phyloP scores from a whole-genome alignment of 2,888 invertebrate genomes.

The Tiliacea aurago region DNA sequence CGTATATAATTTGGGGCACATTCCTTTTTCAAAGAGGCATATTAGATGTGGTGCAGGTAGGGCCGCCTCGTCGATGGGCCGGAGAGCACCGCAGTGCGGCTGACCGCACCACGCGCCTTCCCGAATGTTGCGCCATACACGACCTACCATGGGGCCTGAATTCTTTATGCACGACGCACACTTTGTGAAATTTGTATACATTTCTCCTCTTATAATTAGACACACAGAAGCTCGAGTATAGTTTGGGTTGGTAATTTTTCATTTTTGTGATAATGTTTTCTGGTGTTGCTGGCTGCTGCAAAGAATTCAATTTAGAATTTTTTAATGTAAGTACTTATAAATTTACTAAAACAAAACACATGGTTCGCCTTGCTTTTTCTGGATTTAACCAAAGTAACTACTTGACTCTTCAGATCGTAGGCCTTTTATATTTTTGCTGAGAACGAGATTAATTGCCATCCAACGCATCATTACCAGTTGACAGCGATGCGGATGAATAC shows the following conservation, averaged over 20 bases:
- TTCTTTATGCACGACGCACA: slow-evolving; percentile 60
- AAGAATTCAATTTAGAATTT: not conserved
- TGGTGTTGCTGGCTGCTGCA: not conserved
- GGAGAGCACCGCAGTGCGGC: slow-evolving; percentile 61
- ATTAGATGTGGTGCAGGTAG: slow-evolving; percentile 67
- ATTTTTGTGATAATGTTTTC: slow-evolving; percentile 15
- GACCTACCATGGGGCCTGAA: slow-evolving; percentile 55
- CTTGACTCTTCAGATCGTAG: not conserved
- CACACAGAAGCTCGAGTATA: slow-evolving; percentile 6
- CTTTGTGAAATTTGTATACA: slow-evolving; percentile 55
- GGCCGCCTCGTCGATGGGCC: slow-evolving; percentile 46
- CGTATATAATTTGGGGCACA: slow-evolving; percentile 48
- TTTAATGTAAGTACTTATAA: not conserved
- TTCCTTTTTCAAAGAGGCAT: slow-evolving; percentile 52
- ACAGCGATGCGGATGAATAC: not conserved
- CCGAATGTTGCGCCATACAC: slow-evolving; percentile 57
- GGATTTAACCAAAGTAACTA: not conserved
- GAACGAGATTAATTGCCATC: not conserved
- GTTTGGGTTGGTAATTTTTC: slow-evolving; percentile 32
- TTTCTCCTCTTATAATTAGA: slow-evolving; percentile 50
- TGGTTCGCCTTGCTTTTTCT: not conserved
- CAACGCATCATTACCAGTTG: not conserved
- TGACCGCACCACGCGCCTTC: slow-evolving; percentile 54
- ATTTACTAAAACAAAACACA: not conserved
- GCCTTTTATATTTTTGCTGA: not conserved